phyloP scores from a whole-genome alignment of 2,888 invertebrate species.

The Ormyrus rosae region DNA sequence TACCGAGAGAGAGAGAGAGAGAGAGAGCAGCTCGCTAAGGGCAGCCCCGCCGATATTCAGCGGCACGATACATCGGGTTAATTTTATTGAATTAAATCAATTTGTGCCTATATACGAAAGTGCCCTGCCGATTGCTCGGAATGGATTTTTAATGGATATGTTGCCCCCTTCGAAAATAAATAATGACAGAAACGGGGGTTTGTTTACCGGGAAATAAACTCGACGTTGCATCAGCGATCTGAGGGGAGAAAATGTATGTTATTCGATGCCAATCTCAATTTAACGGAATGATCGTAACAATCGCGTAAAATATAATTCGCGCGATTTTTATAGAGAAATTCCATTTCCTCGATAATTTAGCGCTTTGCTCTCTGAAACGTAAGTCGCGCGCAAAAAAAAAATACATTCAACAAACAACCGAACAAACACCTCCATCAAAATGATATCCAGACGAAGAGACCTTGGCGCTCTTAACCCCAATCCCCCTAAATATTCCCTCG shows the following conservation, averaged over 20 bases:
- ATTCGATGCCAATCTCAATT: no score
- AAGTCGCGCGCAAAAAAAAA: no score
- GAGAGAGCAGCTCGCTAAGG: no score
- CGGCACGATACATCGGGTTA: conserved; percentile 4
- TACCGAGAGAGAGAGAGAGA: background rate
- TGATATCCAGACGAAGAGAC: background rate
- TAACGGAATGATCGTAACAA: no score
- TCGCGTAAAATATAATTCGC: no score
- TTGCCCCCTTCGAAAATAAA: conserved; percentile 2
- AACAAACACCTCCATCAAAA: no score
- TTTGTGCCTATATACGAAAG: conserved; percentile 27
- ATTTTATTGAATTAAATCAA: conserved; percentile 48
- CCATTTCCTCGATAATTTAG: no score
- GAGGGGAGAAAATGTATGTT: no score
- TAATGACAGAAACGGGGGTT: conserved; percentile 7
- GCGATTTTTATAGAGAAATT: no score
- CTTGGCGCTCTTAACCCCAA: conserved; percentile 6
- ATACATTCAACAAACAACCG: background rate
- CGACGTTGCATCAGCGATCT: no score
- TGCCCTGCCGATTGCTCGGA: background rate
- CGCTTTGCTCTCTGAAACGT: no score
- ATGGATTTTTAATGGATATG: conserved; percentile 28
- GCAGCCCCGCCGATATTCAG: background rate
- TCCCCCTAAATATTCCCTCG: background rate
- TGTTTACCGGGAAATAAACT: no score